Conservation (phyloP, 1,140 invertebrate genomes). For the Bombyx mandarina region DNA sequence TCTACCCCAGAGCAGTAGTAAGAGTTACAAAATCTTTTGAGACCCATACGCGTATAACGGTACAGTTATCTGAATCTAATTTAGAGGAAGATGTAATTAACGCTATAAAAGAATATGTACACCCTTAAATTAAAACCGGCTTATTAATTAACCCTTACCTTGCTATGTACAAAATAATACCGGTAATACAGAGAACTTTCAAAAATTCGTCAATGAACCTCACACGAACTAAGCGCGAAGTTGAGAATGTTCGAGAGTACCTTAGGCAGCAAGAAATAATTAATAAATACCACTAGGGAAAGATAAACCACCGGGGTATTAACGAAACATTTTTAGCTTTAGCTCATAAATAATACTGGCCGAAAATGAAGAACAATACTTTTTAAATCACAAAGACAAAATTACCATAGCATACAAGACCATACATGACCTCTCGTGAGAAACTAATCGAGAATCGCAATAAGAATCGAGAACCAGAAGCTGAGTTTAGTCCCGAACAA, state of each 20-base stretch:
- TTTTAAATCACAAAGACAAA: conserved; percentile 1
- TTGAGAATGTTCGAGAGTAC: conserved; percentile 13
- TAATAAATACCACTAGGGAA: conserved; percentile 16
- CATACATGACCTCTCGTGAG: conserved; percentile 8
- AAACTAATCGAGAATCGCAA: conserved; percentile 8
- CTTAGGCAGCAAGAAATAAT: conserved; percentile 15
- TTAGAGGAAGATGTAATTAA: conserved; percentile 1
- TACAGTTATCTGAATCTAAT: conserved; percentile 2
- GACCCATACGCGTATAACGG: conserved; percentile 1
- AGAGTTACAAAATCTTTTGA: conserved; percentile 4
- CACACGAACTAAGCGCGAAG: conserved; percentile 6
- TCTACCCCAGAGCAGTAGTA: conserved; percentile 5
- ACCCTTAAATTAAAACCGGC: conserved; percentile 10
- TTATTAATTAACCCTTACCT: conserved; percentile 8
- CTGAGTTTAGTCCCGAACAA: conserved; percentile 14
- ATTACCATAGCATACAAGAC: conserved; percentile 10
- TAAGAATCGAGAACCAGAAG: conserved; percentile 15
- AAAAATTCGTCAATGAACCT: conserved; percentile 16
- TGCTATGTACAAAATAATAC: conserved; percentile 11
- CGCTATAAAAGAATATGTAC: conserved; percentile 5
- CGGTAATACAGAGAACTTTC: conserved; percentile 12
- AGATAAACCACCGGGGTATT: conserved; percentile 18
- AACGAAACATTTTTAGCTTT: conserved; percentile 11
- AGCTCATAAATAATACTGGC: conserved; percentile 14
- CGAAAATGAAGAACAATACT: conserved; percentile 15